Evolutionary conservation across 2,888 invertebrate species (phyloP).

Genomic region (Elegia similella): DNA sequence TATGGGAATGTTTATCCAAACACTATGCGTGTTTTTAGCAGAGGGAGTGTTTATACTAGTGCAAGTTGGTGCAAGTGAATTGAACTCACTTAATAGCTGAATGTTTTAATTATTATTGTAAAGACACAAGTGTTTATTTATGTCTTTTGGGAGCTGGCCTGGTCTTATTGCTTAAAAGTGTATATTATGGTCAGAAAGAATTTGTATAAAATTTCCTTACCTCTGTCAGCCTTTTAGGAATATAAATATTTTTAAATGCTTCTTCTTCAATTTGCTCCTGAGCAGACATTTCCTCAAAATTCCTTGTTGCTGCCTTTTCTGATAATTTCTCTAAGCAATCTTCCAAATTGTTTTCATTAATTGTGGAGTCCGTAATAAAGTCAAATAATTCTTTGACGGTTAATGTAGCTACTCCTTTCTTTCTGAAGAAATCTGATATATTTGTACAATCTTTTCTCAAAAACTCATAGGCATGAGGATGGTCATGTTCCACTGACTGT

Average conservation of each 20-base stretch:
- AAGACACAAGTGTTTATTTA: no score
- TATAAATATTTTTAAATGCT: conserved; percentile 96
- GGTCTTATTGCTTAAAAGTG: no score
- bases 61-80: no score
- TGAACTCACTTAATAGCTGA: no score
- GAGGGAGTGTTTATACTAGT: no score
- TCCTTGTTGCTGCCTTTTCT: conserved; percentile 83
- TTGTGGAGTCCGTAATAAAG: conserved; percentile 95
- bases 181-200: no score
- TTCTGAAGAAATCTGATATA: conserved; percentile 94
- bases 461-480: conserved; percentile 97
- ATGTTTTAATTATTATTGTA: no score
- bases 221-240: conserved; percentile 95
- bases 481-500: conserved; percentile 98
- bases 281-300: conserved; percentile 84
- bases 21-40: no score
- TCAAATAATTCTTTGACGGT: conserved; percentile 96
- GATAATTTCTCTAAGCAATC: conserved; percentile 88
- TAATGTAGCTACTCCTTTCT: conserved; percentile 94
- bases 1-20: no score
- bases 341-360: conserved; percentile 91
- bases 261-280: conserved; percentile 93
- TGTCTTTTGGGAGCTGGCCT: no score
- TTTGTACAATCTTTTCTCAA: conserved; percentile 97
- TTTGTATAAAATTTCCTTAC: conserved; percentile 64